phyloP scores from a whole-genome alignment of 2,113 vertebrate species.

The Plotosus lineatus region DNA sequence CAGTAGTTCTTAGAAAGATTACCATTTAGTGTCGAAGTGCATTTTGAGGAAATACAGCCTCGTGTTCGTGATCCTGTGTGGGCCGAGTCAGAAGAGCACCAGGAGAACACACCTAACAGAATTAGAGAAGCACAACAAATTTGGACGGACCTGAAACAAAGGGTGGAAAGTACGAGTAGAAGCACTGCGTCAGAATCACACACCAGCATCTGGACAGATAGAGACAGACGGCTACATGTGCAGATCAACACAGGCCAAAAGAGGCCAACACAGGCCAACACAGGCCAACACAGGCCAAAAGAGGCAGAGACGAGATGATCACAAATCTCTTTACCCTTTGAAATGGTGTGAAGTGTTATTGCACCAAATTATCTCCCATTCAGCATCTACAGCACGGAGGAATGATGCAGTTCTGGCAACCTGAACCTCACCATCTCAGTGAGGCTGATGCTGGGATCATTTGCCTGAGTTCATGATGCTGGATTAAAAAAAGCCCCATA shows the following conservation, averaged over 20 bases:
- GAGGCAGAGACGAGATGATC: neutral
- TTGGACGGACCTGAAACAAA: neutral
- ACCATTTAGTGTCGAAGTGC: neutral
- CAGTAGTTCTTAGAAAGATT: neutral
- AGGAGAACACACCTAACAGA: neutral
- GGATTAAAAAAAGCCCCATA: too few relatives aligned
- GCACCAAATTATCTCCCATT: neutral
- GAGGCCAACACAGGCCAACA: too few relatives aligned
- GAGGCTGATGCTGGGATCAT: neutral
- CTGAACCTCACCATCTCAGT: neutral
- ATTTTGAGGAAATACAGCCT: neutral
- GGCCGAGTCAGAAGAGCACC: neutral
- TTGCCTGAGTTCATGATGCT: neutral
- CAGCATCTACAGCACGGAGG: neutral
- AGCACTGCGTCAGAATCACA: neutral
- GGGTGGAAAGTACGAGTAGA: neutral
- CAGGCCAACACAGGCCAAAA: too few relatives aligned
- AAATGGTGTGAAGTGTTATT: neutral
- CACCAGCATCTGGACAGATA: neutral
- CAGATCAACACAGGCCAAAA: too few relatives aligned
- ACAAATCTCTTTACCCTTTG: neutral
- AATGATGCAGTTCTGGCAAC: neutral
- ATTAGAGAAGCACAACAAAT: neutral
- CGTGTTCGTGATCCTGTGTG: neutral
- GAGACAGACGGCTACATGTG: neutral